Percentiles rank a stretch among this genome's conserved stretches.
Evolutionary conservation across 1,140 invertebrate species (phyloP).

Genomic region (Drosophila cardini): DNA sequence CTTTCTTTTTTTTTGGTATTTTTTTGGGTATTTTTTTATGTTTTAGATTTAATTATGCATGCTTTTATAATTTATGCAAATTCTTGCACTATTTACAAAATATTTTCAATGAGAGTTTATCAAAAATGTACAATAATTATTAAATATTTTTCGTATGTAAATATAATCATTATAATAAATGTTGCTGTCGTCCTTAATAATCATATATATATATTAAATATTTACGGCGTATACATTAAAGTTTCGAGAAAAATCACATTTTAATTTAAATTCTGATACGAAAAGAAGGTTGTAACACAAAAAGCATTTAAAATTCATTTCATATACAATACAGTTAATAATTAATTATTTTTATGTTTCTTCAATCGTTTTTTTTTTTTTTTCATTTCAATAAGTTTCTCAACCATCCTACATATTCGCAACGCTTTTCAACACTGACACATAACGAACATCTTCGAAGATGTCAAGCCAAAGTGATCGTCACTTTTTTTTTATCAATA

Average conservation of each 20-base stretch:
- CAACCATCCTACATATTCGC: constrained; percentile 21
- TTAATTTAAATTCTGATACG: constrained; percentile 80
- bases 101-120: constrained; percentile 69
- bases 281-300: constrained; percentile 70
- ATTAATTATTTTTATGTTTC: constrained; percentile 40
- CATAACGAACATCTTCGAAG: constrained; percentile 37
- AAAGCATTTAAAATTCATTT: constrained; percentile 53
- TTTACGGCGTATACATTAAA: constrained; percentile 83
- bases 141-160: constrained; percentile 64
- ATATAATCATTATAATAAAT: constrained; percentile 74
- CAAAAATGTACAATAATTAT: constrained; percentile 79
- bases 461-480: constrained; percentile 50
- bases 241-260: constrained; percentile 83
- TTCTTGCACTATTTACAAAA: constrained; percentile 70
- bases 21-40: constrained; percentile 19
- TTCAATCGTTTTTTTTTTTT: constrained; percentile 43
- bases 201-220: constrained; percentile 74
- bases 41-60: constrained; percentile 29
- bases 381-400: constrained; percentile 18
- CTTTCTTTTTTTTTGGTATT: constrained; percentile 23
- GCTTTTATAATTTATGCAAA: constrained; percentile 58
- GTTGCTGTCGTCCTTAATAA: constrained; percentile 69
- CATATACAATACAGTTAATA: constrained; percentile 48
- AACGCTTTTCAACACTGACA: constrained; percentile 60
- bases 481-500: constrained; percentile 43